Conservation (phyloP, 2,113 vertebrate genomes). For the Erpornis zantholeuca region DNA sequence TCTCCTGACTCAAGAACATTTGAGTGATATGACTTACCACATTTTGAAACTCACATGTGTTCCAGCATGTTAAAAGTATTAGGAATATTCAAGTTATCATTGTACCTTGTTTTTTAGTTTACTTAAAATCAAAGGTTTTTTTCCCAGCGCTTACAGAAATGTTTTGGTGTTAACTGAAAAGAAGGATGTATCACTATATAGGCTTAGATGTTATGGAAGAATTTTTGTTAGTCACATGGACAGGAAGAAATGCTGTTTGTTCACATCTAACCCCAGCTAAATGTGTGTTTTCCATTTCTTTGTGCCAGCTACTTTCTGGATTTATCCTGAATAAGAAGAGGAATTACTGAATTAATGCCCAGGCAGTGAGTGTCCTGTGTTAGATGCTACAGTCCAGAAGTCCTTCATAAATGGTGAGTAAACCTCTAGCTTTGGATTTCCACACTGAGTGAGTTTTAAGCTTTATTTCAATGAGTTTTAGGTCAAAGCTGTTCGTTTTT, state of each 20-base stretch:
- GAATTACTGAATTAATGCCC: not conserved
- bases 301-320: slow-evolving; percentile 32
- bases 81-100: not conserved
- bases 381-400: not conserved
- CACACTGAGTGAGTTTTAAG: not conserved
- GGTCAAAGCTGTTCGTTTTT: not conserved
- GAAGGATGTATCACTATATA: not conserved
- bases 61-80: not conserved
- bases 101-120: not conserved
- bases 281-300: not conserved
- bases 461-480: not conserved
- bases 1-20: not conserved
- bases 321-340: not conserved
- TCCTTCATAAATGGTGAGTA: not conserved
- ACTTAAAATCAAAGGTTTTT: not conserved
- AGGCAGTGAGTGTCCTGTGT: not conserved
- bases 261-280: not conserved
- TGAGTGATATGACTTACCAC: not conserved
- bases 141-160: not conserved
- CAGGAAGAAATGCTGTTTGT: not conserved
- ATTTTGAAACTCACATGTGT: not conserved
- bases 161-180: not conserved
- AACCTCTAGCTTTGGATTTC: not conserved
- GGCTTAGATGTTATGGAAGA: not conserved
- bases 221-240: not conserved